Conservation (phyloP, 1,140 invertebrate genomes). For the Gyrodactylus bullatarudis region DNA sequence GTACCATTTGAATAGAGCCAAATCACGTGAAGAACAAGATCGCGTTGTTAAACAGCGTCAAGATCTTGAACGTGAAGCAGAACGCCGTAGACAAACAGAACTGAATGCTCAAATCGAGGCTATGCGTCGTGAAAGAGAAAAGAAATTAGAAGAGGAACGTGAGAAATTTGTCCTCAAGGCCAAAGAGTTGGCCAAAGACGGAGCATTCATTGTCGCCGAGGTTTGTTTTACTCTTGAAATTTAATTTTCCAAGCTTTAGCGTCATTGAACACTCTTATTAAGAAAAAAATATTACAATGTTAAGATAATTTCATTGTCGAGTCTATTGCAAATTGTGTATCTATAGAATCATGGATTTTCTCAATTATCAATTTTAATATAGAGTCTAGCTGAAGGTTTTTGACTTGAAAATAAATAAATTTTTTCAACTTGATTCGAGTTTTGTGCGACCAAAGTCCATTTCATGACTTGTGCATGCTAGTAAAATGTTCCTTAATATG, state of each 20-base stretch:
- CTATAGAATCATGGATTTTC: background rate
- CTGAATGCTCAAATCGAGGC: background rate
- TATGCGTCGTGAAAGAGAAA: background rate
- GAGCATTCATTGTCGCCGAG: background rate
- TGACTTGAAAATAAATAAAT: no score
- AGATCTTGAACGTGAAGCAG: background rate
- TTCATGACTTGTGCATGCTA: no score
- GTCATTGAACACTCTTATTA: background rate
- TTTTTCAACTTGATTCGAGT: no score
- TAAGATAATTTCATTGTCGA: background rate
- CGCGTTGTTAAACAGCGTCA: conserved; percentile 1
- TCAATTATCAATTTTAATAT: background rate
- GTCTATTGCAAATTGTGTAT: background rate
- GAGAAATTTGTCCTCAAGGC: background rate
- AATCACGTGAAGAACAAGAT: conserved; percentile 3
- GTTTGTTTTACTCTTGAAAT: background rate
- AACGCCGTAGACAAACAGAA: background rate
- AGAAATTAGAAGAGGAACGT: conserved; percentile 5
- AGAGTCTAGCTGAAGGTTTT: no score
- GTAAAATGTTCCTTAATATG: no score
- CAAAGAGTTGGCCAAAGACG: background rate
- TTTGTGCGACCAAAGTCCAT: no score
- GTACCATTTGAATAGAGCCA: conserved; percentile 3
- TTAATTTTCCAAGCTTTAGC: background rate
- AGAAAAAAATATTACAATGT: background rate